Percentiles rank a stretch among this genome's conserved stretches.
These are phyloP conservation scores for Epistrophe grossulariae DNA, from an alignment of 2,888 invertebrate species.

Conservation along the genomic window DNA sequence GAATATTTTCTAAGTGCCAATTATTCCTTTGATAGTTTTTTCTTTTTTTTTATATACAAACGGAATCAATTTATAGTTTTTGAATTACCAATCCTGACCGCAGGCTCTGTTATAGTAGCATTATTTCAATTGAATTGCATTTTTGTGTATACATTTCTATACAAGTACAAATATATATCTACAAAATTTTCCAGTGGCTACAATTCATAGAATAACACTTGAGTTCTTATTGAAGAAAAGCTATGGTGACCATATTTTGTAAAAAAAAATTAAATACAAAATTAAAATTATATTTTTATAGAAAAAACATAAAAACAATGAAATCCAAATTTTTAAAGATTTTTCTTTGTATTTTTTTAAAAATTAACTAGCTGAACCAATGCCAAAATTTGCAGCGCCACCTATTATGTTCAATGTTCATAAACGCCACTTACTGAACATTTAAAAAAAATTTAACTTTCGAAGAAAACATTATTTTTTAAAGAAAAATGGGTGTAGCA, in stretches of 20 bases:
- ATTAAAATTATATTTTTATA: neutral
- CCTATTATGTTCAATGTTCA: no score
- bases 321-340: no score
- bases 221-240: neutral
- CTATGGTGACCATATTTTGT: neutral
- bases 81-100: neutral
- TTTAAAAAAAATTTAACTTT: no score
- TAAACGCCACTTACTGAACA: no score
- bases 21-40: neutral
- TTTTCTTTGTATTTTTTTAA: no score
- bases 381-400: no score
- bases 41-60: neutral
- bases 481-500: no score
- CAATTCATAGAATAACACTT: neutral
- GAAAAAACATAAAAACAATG: no score
- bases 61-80: neutral
- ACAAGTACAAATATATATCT: neutral
- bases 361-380: no score
- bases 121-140: slow-evolving; percentile 14
- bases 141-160: neutral
- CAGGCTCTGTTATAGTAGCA: neutral
- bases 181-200: neutral
- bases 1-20: neutral
- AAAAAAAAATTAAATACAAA: neutral
- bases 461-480: no score